phyloP scores from a whole-genome alignment of 2,113 vertebrate genomes.

The Salminus brasiliensis region DNA sequence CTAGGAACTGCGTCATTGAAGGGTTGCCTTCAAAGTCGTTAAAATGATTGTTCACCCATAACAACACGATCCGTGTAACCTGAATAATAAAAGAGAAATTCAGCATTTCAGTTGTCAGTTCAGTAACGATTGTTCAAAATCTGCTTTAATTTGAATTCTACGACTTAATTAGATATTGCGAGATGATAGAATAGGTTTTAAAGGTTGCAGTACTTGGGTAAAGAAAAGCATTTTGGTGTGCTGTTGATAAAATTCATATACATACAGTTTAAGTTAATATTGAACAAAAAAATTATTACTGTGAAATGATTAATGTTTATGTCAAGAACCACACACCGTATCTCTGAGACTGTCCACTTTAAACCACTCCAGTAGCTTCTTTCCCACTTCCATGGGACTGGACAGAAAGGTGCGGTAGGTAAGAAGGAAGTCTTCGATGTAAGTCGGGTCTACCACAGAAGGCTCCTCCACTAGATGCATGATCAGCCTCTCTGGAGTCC shows the following conservation, averaged over 20 bases:
- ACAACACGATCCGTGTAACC: slow-evolving; percentile 93
- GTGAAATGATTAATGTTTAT: too few relatives aligned
- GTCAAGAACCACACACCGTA: slow-evolving; percentile 72
- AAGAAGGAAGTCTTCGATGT: slow-evolving; percentile 96
- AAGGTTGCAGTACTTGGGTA: too few relatives aligned
- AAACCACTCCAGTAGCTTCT: slow-evolving; percentile 95
- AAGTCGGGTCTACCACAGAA: slow-evolving; percentile 96
- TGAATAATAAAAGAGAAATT: slow-evolving; percentile 59
- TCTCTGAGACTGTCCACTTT: slow-evolving; percentile 88
- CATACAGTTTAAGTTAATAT: too few relatives aligned
- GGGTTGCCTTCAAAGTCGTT: slow-evolving; percentile 97
- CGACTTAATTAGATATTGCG: too few relatives aligned
- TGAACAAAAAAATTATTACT: too few relatives aligned
- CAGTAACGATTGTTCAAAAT: too few relatives aligned
- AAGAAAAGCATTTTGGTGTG: too few relatives aligned
- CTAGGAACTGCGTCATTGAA: slow-evolving; percentile 92
- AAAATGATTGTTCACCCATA: slow-evolving; percentile 99
- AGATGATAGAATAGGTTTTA: too few relatives aligned
- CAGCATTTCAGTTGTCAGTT: too few relatives aligned
- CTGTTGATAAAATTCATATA: too few relatives aligned
- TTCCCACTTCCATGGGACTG: slow-evolving; percentile 90
- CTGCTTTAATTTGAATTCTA: too few relatives aligned
- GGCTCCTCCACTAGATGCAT: slow-evolving; percentile 98
- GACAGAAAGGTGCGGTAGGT: slow-evolving; percentile 94
- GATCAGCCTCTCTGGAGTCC: slow-evolving; percentile 92